Evolutionary conservation across 2,113 vertebrate genomes (phyloP).

Genomic region (Paradisaea rubra): DNA sequence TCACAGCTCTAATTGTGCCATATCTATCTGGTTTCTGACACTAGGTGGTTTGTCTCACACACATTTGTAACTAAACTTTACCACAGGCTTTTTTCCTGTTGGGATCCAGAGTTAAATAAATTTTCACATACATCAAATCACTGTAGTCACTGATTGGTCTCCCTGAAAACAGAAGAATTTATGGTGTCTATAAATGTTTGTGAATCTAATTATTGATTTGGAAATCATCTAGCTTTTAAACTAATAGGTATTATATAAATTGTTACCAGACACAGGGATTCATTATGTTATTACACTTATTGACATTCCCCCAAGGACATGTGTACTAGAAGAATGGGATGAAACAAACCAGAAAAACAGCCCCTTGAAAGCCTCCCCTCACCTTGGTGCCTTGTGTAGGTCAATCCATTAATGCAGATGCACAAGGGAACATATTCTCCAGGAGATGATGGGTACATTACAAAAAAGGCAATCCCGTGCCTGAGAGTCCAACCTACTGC

Average conservation of each 20-base stretch:
- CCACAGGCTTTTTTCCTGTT: neutral
- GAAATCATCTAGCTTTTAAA: neutral
- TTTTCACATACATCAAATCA: neutral
- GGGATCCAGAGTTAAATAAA: conserved; percentile 23
- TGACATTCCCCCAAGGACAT: neutral
- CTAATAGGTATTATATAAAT: neutral
- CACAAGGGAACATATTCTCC: neutral
- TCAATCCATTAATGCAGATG: neutral
- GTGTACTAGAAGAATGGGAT: neutral
- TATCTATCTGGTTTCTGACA: neutral
- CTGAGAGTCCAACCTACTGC: neutral
- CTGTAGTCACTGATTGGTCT: neutral
- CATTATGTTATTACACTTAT: neutral
- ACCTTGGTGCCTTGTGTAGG: neutral
- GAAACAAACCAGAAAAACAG: conserved; percentile 5
- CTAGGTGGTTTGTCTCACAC: neutral
- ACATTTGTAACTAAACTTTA: neutral
- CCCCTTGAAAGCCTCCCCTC: neutral
- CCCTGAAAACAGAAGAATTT: neutral
- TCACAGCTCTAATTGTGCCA: neutral
- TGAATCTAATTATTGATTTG: neutral
- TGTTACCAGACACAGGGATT: neutral
- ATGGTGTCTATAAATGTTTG: neutral
- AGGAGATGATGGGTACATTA: neutral
- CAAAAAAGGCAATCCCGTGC: neutral